Conservation (phyloP, 1,140 invertebrate species). For the Drosophila punjabiensis region DNA sequence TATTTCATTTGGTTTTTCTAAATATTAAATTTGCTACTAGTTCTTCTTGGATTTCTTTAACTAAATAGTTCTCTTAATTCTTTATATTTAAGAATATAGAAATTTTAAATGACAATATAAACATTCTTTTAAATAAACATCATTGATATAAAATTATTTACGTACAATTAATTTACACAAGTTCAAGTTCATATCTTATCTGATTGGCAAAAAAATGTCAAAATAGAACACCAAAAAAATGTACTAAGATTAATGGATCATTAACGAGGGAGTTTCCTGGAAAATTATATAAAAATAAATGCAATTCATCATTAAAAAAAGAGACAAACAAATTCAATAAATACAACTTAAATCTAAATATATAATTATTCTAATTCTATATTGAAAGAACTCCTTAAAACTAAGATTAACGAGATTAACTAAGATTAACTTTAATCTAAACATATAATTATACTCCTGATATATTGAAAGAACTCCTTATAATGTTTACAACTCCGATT, state of each 20-base stretch:
- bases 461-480: not conserved
- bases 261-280: not conserved
- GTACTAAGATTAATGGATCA: slow-evolving; percentile 16
- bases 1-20: not conserved
- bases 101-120: not conserved
- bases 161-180: not conserved
- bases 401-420: too few relatives aligned
- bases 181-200: slow-evolving; percentile 22
- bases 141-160: slow-evolving; percentile 9
- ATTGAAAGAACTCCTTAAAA: not conserved
- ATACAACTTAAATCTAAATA: not conserved
- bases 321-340: not conserved
- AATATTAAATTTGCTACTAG: not conserved
- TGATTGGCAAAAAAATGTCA: not conserved
- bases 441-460: not conserved
- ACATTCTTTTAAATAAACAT: slow-evolving; percentile 1
- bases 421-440: not conserved
- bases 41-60: not conserved
- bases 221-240: not conserved
- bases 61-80: too few relatives aligned
- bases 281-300: not conserved
- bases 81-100: not conserved
- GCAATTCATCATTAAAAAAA: not conserved
- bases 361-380: not conserved
- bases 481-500: slow-evolving; percentile 1